phyloP scores from a whole-genome alignment of 2,888 invertebrate genomes.

The Lamproptera curius region DNA sequence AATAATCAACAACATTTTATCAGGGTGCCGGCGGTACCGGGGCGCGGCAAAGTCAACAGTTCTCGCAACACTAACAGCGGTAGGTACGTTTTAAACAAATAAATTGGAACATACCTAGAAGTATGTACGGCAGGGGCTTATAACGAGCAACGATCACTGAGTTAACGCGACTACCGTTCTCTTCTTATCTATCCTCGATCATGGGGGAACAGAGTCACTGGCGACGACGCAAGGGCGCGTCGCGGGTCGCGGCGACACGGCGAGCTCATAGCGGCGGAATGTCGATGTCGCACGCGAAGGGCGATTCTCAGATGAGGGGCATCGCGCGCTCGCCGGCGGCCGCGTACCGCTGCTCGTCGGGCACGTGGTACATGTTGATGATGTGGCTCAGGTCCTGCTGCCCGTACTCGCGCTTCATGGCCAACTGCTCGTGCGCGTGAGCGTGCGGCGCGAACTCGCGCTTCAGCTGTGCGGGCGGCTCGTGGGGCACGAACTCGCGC shows the following conservation, averaged over 20 bases:
- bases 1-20: conserved; percentile 71
- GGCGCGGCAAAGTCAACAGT: conserved; percentile 53
- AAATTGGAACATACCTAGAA: conserved; percentile 69
- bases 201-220: conserved; percentile 66
- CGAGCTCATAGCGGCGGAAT: conserved; percentile 80
- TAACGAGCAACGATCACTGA: conserved; percentile 71
- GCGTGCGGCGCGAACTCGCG: conserved; percentile 73
- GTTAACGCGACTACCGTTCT: conserved; percentile 52
- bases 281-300: conserved; percentile 81
- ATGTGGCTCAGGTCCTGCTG: conserved; percentile 81
- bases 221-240: conserved; percentile 32
- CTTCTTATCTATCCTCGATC: too few species aligned
- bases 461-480: conserved; percentile 71
- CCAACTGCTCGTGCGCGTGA: conserved; percentile 63
- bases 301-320: conserved; percentile 82
- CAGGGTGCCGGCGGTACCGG: conserved; percentile 51
- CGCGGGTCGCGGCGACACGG: conserved; percentile 16
- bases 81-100: conserved; percentile 67
- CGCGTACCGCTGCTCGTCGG: conserved; percentile 80
- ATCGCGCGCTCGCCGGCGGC: conserved; percentile 79
- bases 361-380: conserved; percentile 83
- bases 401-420: conserved; percentile 86
- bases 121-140: conserved; percentile 63
- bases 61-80: conserved; percentile 63
- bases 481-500: conserved; percentile 73